Conservation (phyloP, 2,797 vertebrate genomes). For the Sorex maritimensis region DNA sequence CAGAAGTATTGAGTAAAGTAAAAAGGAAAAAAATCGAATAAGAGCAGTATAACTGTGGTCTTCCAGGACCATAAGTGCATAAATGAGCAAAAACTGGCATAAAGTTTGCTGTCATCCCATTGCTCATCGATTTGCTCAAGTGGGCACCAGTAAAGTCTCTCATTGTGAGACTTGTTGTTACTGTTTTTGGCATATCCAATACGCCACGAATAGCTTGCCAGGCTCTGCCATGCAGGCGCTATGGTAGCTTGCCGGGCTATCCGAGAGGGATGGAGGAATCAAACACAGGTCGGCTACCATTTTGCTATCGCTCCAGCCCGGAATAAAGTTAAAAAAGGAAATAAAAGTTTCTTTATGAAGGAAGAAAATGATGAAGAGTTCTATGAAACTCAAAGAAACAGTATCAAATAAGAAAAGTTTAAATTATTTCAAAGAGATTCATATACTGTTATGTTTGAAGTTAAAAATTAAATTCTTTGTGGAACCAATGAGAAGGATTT, state of each 20-base stretch:
- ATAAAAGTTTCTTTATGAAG: background rate
- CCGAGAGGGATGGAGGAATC: too few species aligned
- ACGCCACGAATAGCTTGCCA: too few species aligned
- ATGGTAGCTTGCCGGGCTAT: too few species aligned
- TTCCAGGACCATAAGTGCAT: background rate
- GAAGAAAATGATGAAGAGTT: constrained; percentile 38
- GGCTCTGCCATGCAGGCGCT: too few species aligned
- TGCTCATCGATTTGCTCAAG: too few species aligned
- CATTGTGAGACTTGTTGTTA: too few species aligned
- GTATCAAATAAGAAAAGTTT: constrained; percentile 35
- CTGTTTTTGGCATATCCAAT: too few species aligned
- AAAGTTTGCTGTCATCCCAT: too few species aligned
- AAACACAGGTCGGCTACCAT: too few species aligned
- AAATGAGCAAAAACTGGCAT: background rate
- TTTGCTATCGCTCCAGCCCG: too few species aligned
- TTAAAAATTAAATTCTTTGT: constrained; percentile 31
- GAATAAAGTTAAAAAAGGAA: background rate
- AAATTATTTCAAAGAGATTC: background rate
- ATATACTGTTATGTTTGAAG: background rate
- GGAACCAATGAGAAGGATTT: background rate
- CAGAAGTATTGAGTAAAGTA: background rate
- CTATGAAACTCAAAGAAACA: background rate
- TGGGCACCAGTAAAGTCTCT: too few species aligned
- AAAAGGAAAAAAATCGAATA: background rate
- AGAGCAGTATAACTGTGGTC: background rate